Conservation (phyloP, 2,888 invertebrate genomes). For the Mylabris sibirica region DNA sequence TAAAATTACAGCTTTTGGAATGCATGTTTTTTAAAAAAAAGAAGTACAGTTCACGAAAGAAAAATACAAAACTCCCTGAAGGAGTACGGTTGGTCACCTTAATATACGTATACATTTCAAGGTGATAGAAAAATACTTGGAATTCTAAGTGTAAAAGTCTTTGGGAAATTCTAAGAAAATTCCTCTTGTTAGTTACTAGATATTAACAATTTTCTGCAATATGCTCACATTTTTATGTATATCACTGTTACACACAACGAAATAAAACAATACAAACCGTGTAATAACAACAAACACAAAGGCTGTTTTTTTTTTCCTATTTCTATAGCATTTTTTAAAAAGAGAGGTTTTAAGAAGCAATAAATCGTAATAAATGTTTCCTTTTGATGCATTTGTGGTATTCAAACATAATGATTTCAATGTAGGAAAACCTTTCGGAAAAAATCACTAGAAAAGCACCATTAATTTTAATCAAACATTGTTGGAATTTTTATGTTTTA, state of each 20-base stretch:
- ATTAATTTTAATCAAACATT: slow-evolving; percentile 10
- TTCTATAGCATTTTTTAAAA: background rate
- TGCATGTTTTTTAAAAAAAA: too few relatives aligned
- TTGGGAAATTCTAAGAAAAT: background rate
- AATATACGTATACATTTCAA: too few relatives aligned
- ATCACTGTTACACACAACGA: slow-evolving; percentile 21
- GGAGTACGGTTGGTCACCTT: too few relatives aligned
- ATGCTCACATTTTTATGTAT: slow-evolving; percentile 41
- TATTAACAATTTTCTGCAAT: background rate
- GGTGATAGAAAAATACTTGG: too few relatives aligned
- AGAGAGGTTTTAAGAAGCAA: slow-evolving; percentile 24
- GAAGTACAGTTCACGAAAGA: too few relatives aligned
- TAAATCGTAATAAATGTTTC: slow-evolving; percentile 32
- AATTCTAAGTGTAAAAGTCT: background rate
- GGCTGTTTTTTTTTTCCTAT: slow-evolving; percentile 19
- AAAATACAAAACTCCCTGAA: too few relatives aligned
- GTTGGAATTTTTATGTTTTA: slow-evolving; percentile 9
- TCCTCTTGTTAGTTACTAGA: background rate
- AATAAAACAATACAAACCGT: slow-evolving; percentile 21
- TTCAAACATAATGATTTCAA: slow-evolving; percentile 6
- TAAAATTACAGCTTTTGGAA: too few relatives aligned
- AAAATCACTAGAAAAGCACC: slow-evolving; percentile 1
- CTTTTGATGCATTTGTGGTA: slow-evolving; percentile 29
- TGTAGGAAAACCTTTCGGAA: slow-evolving; percentile 5
- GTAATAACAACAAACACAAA: background rate